Base-by-base conservation (phyloP, 2,113 vertebrate genomes). In the Phodopus roborovskii region DNA sequence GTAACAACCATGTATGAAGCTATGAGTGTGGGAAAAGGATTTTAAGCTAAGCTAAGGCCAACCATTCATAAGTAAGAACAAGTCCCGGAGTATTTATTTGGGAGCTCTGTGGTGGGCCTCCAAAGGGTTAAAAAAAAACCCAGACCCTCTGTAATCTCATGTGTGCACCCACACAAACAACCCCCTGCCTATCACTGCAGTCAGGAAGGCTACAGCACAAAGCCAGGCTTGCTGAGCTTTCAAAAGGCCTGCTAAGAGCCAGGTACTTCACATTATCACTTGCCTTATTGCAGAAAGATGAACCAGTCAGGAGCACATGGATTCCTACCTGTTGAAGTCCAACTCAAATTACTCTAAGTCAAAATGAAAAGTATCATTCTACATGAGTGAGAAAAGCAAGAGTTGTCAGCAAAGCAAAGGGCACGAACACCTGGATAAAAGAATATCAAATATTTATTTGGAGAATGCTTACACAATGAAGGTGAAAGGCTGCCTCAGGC, bases 301-400 rank as follows among this genome's bases (percentile, higher is more conserved):
- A 58, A n/a, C 19, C 5, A 9, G 56, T 66, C 60, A 62, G 90
- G 53, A 45, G 13, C 78, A 20, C 89, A 77, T 75, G 30, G 64
- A 58, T 26, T 92, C 83, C 68, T 70, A n/a, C 8, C 7, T 19
- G 68, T 28, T 42, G 60, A 90, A 96, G 33, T 48, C 86, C 73
- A 87, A 10, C 48, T 84, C 68, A 79, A n/a, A 86, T 77, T 42
- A 86, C 56, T 30, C 71, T 39, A 90, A 88, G 30, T 30, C 60
- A 4, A 64, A 78, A 78, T 15, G 68, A 53, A 90, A 88, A 62
- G 68, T 82, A 48, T 89, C 94, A 22, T 58, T 96, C 66, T 60
- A 22, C 53, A n/a, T 91, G 75, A 93, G 2, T 89, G 66, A 83
- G 90, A 85, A 95, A 96, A 79, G 17, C 30, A 68, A 36, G 66